A percentile compares a stretch with the other conserved stretches of the same genome.
phyloP scores from a whole-genome alignment of 1,140 invertebrate species.

The Zaprionus inermis region DNA sequence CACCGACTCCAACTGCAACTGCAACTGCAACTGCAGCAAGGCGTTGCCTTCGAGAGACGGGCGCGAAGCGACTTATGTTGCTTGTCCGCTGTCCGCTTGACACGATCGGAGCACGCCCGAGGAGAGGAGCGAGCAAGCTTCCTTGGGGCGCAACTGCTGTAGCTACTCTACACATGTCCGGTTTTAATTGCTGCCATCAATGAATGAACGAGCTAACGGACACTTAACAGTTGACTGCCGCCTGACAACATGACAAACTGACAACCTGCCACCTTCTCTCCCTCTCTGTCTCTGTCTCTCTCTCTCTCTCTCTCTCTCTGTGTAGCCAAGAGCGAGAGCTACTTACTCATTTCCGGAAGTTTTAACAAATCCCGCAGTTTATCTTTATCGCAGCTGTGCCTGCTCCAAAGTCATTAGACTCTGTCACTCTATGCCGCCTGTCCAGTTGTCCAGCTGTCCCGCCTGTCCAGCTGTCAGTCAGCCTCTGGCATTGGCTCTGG shows the following conservation, averaged over 20 bases:
- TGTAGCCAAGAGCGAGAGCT: slow-evolving; percentile 47
- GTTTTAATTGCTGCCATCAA: slow-evolving; percentile 59
- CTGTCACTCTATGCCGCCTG: slow-evolving; percentile 1
- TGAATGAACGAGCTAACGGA: slow-evolving; percentile 53
- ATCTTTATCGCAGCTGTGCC: slow-evolving; percentile 49
- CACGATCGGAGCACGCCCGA: too few species aligned
- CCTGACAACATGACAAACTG: slow-evolving; percentile 28
- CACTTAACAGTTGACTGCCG: slow-evolving; percentile 29
- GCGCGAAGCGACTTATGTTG: slow-evolving; percentile 51
- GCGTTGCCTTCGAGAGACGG: slow-evolving; percentile 24
- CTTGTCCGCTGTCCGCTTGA: slow-evolving; percentile 11
- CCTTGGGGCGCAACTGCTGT: neutral
- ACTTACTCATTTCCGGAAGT: slow-evolving; percentile 76
- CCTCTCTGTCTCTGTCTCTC: too few species aligned
- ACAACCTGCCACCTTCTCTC: neutral
- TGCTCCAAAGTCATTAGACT: slow-evolving; percentile 39
- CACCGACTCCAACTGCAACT: slow-evolving; percentile 43
- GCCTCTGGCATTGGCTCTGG: neutral
- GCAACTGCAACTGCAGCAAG: slow-evolving; percentile 14
- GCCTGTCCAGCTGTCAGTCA: slow-evolving; percentile 1
- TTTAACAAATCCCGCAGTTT: slow-evolving; percentile 30
- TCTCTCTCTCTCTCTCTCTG: slow-evolving; percentile 10
- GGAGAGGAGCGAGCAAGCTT: too few species aligned
- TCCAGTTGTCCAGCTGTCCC: neutral
- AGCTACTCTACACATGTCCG: slow-evolving; percentile 37